Evolutionary conservation across 2,113 vertebrate genomes (phyloP).

Genomic region (Scopus umbretta): DNA sequence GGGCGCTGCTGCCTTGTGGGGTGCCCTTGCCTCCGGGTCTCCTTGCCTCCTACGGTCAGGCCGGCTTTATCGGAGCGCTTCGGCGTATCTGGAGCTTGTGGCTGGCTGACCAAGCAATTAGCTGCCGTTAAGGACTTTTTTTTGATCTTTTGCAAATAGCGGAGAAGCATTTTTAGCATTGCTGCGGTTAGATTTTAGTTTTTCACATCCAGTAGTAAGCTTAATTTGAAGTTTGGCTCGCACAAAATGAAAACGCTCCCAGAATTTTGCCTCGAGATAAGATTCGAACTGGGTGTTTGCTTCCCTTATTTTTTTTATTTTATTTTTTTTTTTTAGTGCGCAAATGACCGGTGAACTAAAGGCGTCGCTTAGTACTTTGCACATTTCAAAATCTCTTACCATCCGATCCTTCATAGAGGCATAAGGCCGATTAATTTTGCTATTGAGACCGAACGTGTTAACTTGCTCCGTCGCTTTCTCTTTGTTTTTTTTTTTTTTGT

Average conservation of each 20-base stretch:
- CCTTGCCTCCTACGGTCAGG: not conserved
- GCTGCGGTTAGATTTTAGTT: not conserved
- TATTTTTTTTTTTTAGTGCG: not conserved
- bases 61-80: not conserved
- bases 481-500: not conserved
- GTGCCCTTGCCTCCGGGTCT: not conserved
- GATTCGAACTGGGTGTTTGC: not conserved
- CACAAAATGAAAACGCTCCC: not conserved
- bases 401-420: not conserved
- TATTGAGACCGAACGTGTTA: not conserved
- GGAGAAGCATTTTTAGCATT: not conserved
- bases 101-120: not conserved
- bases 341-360: not conserved
- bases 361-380: not conserved
- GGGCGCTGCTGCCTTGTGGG: fast-evolving
- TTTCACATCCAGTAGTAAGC: not conserved
- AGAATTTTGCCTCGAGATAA: not conserved
- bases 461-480: not conserved
- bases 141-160: not conserved
- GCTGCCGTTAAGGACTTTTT: not conserved
- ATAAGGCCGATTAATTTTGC: not conserved
- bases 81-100: not conserved
- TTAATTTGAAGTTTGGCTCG: not conserved
- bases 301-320: not conserved
- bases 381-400: not conserved